Evolutionary conservation across 1,140 invertebrate species (phyloP).

Genomic region (Bathynomus jamesi): DNA sequence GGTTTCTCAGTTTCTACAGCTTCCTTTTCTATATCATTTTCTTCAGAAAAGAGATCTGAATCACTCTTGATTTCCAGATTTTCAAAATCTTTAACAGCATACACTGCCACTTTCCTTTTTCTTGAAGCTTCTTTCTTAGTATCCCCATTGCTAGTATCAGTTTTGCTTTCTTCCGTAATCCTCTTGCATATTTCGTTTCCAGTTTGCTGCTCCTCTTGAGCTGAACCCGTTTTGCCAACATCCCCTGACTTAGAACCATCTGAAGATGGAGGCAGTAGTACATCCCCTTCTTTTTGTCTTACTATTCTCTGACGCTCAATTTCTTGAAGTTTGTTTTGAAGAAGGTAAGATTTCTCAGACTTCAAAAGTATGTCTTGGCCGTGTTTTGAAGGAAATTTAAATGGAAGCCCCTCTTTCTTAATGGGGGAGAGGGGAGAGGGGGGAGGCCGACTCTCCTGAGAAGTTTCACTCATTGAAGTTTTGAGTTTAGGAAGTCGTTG

Average conservation of each 20-base stretch:
- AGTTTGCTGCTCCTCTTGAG: neutral
- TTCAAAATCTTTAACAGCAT: constrained; percentile 16
- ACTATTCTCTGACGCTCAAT: constrained; percentile 22
- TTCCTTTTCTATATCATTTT: constrained; percentile 13
- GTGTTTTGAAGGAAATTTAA: constrained; percentile 25
- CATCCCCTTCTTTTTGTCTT: constrained; percentile 11
- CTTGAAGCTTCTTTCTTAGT: constrained; percentile 3
- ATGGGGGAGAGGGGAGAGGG: constrained; percentile 18
- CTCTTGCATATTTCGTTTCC: constrained; percentile 2
- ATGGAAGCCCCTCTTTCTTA: constrained; percentile 19
- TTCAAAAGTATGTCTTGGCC: constrained; percentile 19
- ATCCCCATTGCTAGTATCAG: neutral
- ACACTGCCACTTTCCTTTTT: constrained; percentile 22
- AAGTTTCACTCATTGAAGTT: neutral
- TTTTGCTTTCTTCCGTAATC: neutral
- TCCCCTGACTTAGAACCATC: neutral
- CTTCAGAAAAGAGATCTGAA: constrained; percentile 13
- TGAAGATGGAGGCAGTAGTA: constrained; percentile 5
- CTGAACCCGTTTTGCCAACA: neutral
- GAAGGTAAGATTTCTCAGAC: constrained; percentile 14
- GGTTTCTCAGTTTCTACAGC: neutral
- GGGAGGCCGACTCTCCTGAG: neutral
- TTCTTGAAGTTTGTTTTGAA: constrained; percentile 24
- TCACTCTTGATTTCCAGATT: constrained; percentile 15
- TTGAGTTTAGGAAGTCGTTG: neutral